Base-by-base conservation (phyloP, 2,888 invertebrate species). In the Hololepta plana region DNA sequence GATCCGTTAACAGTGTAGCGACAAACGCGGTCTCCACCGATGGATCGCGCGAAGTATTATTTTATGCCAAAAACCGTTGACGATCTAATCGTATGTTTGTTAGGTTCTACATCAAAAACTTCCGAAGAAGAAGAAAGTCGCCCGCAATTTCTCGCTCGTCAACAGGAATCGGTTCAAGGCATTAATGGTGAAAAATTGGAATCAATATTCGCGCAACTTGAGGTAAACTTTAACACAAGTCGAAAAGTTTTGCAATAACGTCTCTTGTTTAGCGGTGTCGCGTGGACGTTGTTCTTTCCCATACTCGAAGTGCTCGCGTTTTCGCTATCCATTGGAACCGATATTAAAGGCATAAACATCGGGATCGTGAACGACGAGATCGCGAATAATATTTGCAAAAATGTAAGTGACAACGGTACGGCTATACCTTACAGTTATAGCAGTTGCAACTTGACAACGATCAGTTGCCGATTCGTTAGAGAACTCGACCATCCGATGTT, bases 231-330 rank as follows among this genome's bases (percentile, higher is more conserved):
- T 9, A 22, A 21, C n/a, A 9, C 9, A 12, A 27, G 10, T 14
- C 16, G 9, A 10, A 15, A 13, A 4, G 11, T 20, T 20, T 19
- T 29, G 4, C 8, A 14, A 12, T 23, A 15, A 15, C 8, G 8
- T 12, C 5, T 2, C n/a, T 14, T 2, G 3, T 15, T 23, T 24
- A 85, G 84, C 4, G 79, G 84, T 17, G 57, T 88, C 14, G 53
- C 76, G 34, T 90, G 90, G 51, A 72, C 85, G 34, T 55, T 87
- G 31, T 40, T 81, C 29, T 75, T 90, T 44, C 90, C 90, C 8
- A 57, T 88, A 9, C 57, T 87, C 12, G 76, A 88, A 64, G 64
- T 77, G 32, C 59, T 71, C 20, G 63, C 79, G 17, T 88, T 90
- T 53, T 77, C 85, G 54, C 49, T 73, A 29, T 75, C 85, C 14